Conservation (phyloP, 2,113 vertebrate species). For the Gambusia affinis region DNA sequence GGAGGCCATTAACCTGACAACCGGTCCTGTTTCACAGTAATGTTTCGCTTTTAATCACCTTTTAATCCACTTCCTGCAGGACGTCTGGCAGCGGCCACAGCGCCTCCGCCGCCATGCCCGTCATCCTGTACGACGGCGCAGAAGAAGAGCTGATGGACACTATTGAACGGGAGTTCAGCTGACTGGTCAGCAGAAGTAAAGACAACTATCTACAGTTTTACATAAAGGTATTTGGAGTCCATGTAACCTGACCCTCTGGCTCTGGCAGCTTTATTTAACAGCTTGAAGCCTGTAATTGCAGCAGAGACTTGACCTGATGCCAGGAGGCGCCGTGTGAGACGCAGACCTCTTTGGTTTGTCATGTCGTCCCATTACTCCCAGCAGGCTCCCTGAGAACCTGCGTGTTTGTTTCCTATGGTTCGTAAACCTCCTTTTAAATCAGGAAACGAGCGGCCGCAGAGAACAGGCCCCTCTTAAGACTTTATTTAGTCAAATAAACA, state of each 20-base stretch:
- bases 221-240: neutral
- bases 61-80: constrained; percentile 48
- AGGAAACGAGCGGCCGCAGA: constrained; percentile 1
- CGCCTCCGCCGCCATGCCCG: constrained; percentile 53
- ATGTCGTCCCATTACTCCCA: constrained; percentile 14
- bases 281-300: constrained; percentile 12
- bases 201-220: neutral
- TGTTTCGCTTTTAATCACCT: neutral
- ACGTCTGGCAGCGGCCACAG: constrained; percentile 47
- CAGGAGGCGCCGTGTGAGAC: constrained; percentile 17
- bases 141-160: constrained; percentile 83
- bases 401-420: constrained; percentile 17
- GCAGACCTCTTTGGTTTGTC: constrained; percentile 4
- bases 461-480: too few relatives aligned
- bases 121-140: constrained; percentile 74
- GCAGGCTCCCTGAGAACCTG: constrained; percentile 6
- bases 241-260: neutral
- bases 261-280: constrained; percentile 43
- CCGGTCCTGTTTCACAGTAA: neutral
- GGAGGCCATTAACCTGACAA: neutral
- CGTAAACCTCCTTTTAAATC: constrained; percentile 29
- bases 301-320: constrained; percentile 19
- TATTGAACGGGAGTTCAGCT: constrained; percentile 81
- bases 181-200: constrained; percentile 40
- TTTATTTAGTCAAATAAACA: neutral